Evolutionary conservation across 2,888 invertebrate species (phyloP).

Genomic region (Dermolepida albohirtum): DNA sequence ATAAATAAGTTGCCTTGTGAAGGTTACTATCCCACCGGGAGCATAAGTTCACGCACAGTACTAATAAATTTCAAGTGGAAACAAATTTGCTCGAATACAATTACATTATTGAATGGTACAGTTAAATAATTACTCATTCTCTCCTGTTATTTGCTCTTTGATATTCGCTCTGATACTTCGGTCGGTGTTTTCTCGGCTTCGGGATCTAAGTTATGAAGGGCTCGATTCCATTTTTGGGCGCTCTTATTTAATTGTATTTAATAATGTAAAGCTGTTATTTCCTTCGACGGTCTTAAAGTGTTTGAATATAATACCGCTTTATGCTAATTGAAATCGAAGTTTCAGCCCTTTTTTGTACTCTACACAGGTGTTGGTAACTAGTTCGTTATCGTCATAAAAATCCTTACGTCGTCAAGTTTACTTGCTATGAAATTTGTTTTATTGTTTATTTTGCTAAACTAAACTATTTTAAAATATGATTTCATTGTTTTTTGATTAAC

Average conservation of each 20-base stretch:
- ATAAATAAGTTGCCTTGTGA: slow-evolving; percentile 34
- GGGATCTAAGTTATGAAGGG: slow-evolving; percentile 18
- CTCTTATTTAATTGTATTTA: slow-evolving; percentile 21
- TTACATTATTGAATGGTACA: slow-evolving; percentile 34
- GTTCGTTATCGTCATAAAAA: too few relatives aligned
- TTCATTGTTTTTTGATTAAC: too few relatives aligned
- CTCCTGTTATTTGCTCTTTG: slow-evolving; percentile 30
- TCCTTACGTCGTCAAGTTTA: too few relatives aligned
- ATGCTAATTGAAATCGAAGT: too few relatives aligned
- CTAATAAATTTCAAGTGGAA: slow-evolving; percentile 35
- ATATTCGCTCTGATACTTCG: slow-evolving; percentile 17
- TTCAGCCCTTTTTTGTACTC: too few relatives aligned
- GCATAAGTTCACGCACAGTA: slow-evolving; percentile 30
- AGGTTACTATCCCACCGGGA: slow-evolving; percentile 33
- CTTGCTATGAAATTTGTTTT: too few relatives aligned
- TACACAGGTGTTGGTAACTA: too few relatives aligned
- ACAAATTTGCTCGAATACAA: slow-evolving; percentile 33
- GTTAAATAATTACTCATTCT: slow-evolving; percentile 31
- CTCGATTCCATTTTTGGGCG: slow-evolving; percentile 14
- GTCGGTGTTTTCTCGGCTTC: slow-evolving; percentile 5
- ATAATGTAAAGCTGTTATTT: slow-evolving; percentile 8
- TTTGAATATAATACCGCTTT: too few relatives aligned
- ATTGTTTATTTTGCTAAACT: too few relatives aligned
- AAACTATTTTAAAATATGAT: too few relatives aligned
- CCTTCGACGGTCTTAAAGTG: too few relatives aligned